Conservation (phyloP, 2,113 vertebrate species). For the Canis aureus region DNA sequence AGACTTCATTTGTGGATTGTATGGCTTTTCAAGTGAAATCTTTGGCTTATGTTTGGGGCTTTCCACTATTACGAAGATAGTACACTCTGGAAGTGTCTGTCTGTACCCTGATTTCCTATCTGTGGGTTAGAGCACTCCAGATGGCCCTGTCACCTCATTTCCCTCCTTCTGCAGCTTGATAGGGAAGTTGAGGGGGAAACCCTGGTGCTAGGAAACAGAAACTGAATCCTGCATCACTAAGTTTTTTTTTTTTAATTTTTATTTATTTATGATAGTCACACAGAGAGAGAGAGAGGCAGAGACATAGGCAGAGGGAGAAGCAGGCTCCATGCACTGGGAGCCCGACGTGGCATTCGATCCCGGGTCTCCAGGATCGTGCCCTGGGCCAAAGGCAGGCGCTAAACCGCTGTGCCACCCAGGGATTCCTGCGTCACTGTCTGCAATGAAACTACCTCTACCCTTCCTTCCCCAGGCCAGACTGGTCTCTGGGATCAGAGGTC, state of each 20-base stretch:
- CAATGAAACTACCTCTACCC: neutral
- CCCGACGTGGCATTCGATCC: no score
- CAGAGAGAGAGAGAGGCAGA: no score
- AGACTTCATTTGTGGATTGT: neutral
- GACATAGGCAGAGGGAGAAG: no score
- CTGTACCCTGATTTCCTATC: neutral
- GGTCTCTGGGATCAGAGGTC: neutral
- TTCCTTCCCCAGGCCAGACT: neutral
- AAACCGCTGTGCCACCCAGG: no score
- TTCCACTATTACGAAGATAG: neutral
- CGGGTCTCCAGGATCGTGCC: no score
- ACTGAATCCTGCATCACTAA: slow-evolving; percentile 48
- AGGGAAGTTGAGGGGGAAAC: slow-evolving; percentile 67
- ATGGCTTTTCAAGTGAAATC: neutral
- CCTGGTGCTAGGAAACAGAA: slow-evolving; percentile 72
- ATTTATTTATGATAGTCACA: no score
- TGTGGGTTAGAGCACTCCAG: neutral
- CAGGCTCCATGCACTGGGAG: no score
- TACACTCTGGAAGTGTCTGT: neutral
- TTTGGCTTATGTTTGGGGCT: neutral
- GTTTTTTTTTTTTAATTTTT: no score
- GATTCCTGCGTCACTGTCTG: neutral
- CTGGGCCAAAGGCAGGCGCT: no score
- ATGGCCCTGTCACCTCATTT: neutral
- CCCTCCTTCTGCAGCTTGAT: neutral